Conservation (phyloP, 1,140 invertebrate species). For the Panulirus ornatus region DNA sequence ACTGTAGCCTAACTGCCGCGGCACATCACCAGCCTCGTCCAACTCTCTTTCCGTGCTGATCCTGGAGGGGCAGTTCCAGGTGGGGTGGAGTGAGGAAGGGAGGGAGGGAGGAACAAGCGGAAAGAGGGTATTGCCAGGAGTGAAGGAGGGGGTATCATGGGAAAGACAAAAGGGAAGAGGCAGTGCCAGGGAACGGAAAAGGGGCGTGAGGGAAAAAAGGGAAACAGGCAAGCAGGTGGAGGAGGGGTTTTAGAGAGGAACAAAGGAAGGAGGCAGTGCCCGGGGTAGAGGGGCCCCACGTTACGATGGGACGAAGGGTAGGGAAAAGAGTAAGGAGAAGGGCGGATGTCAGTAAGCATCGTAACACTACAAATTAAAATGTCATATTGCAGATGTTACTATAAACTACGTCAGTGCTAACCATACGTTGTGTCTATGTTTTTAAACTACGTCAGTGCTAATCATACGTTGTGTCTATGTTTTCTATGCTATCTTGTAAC, state of each 20-base stretch:
- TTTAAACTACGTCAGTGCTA: no score
- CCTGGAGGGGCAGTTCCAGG: neutral
- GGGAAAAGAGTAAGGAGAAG: neutral
- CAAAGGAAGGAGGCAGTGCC: neutral
- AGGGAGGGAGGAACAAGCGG: neutral
- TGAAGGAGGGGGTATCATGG: neutral
- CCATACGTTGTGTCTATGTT: no score
- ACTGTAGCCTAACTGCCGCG: conserved; percentile 19
- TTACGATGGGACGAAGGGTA: neutral
- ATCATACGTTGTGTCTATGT: no score
- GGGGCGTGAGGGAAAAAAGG: neutral
- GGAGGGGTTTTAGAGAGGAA: no score
- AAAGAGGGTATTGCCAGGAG: neutral
- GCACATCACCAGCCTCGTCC: neutral
- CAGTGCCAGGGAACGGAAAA: neutral
- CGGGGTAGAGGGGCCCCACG: no score
- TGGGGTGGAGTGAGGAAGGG: neutral
- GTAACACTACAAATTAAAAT: neutral
- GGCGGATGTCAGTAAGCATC: neutral
- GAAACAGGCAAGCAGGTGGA: no score
- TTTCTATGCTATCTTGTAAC: no score
- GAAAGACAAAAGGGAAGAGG: neutral
- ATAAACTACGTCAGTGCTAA: neutral
- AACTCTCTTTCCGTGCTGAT: neutral
- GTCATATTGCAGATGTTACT: neutral